Conservation (phyloP, 2,888 invertebrate genomes). For the Papilio protenor region DNA sequence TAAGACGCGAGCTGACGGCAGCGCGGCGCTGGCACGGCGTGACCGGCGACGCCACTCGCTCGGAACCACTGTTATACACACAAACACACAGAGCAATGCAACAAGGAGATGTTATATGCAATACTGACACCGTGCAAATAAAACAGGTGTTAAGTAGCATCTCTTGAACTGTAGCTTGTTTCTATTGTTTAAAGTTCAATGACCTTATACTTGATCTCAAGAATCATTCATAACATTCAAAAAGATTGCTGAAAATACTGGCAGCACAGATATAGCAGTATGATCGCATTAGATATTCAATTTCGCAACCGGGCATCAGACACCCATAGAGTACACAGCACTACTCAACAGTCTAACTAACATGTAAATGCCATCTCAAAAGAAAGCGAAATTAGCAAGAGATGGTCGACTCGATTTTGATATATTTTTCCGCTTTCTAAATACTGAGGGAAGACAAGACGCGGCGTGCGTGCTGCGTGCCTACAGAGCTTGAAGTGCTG, state of each 20-base stretch:
- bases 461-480: conserved; percentile 51
- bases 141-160: background rate
- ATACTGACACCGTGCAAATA: background rate
- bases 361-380: conserved; percentile 67
- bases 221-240: background rate
- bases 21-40: conserved; percentile 45
- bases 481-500: conserved; percentile 25
- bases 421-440: conserved; percentile 80
- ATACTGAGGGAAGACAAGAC: conserved; percentile 50
- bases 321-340: conserved; percentile 15
- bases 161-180: background rate
- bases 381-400: conserved; percentile 75
- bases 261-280: background rate
- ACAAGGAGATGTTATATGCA: conserved; percentile 15
- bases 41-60: conserved; percentile 48
- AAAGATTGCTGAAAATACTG: background rate
- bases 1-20: conserved; percentile 41
- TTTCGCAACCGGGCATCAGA: background rate
- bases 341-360: conserved; percentile 60
- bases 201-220: background rate
- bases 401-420: conserved; percentile 69
- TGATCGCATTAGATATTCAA: background rate
- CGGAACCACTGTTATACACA: conserved; percentile 50
- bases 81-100: conserved; percentile 2
- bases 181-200: background rate